Evolutionary conservation across 2,113 vertebrate genomes (phyloP).

Genomic region (Macrotis lagotis): DNA sequence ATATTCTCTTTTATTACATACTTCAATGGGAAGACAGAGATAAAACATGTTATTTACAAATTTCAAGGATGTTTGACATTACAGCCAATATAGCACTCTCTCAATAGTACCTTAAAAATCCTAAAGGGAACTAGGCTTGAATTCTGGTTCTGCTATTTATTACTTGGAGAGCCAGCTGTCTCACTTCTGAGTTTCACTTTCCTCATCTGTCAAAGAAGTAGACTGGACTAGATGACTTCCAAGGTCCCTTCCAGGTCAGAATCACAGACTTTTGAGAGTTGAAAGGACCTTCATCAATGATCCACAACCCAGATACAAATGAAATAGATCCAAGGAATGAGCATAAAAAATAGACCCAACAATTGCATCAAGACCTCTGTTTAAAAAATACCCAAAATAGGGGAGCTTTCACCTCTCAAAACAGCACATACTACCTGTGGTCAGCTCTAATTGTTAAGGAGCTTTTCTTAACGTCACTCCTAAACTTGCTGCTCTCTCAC

Average conservation of each 20-base stretch:
- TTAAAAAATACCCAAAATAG: not conserved
- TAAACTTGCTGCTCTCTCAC: not conserved
- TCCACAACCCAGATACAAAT: not conserved
- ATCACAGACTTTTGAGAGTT: not conserved
- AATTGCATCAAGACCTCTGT: not conserved
- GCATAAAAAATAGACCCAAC: not conserved
- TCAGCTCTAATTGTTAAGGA: not conserved
- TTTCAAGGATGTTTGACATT: not conserved
- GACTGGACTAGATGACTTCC: not conserved
- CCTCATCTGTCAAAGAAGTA: not conserved
- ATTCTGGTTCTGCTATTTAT: not conserved
- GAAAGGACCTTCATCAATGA: not conserved
- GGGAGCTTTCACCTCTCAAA: not conserved
- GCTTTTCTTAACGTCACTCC: not conserved
- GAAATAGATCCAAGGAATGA: not conserved
- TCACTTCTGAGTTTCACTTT: not conserved
- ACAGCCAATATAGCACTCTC: not conserved
- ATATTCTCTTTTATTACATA: no score
- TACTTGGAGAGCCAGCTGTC: not conserved
- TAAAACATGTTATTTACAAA: rapidly evolving
- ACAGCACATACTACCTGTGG: not conserved
- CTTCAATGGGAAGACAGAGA: not conserved
- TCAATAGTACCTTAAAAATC: not conserved
- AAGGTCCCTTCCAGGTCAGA: not conserved
- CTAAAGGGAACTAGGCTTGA: not conserved